Conservation (phyloP, 1,140 invertebrate genomes). For the Proales similis region DNA sequence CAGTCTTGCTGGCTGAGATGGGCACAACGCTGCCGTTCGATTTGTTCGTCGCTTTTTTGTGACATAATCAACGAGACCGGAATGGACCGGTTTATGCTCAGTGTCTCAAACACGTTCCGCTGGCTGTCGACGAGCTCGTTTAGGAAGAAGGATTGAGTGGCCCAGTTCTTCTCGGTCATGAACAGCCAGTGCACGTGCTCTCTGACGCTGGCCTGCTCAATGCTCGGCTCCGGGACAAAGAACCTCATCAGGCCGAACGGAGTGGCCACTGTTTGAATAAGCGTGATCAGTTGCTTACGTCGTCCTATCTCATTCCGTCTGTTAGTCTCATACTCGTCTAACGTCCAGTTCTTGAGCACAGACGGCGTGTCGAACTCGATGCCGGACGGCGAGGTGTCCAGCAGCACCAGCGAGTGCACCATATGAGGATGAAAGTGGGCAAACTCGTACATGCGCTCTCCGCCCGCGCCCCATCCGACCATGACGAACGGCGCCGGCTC, state of each 20-base stretch:
- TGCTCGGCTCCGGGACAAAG: neutral
- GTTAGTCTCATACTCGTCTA: neutral
- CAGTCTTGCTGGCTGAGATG: slow-evolving; percentile 3
- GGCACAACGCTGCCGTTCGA: slow-evolving; percentile 6
- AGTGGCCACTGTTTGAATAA: slow-evolving; percentile 8
- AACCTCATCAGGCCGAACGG: slow-evolving; percentile 12
- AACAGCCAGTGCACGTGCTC: slow-evolving; percentile 31
- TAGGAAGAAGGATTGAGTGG: slow-evolving; percentile 21
- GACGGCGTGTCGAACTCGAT: slow-evolving; percentile 13
- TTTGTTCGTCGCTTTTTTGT: slow-evolving; percentile 29
- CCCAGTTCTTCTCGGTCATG: slow-evolving; percentile 31
- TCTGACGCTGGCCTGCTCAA: neutral
- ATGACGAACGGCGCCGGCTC: neutral
- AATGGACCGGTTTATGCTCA: slow-evolving; percentile 31
- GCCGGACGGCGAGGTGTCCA: neutral
- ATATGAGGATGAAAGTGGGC: slow-evolving; percentile 4
- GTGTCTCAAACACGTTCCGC: neutral
- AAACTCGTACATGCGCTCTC: slow-evolving; percentile 19
- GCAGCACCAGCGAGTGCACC: neutral
- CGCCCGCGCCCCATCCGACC: slow-evolving; percentile 20
- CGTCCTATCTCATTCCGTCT: neutral
- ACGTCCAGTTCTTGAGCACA: slow-evolving; percentile 9
- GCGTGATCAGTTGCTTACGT: neutral
- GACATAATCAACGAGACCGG: slow-evolving; percentile 17
- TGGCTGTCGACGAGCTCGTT: neutral